Base-by-base conservation (phyloP, 2,888 invertebrate genomes). In the Agrochola circellaris region DNA sequence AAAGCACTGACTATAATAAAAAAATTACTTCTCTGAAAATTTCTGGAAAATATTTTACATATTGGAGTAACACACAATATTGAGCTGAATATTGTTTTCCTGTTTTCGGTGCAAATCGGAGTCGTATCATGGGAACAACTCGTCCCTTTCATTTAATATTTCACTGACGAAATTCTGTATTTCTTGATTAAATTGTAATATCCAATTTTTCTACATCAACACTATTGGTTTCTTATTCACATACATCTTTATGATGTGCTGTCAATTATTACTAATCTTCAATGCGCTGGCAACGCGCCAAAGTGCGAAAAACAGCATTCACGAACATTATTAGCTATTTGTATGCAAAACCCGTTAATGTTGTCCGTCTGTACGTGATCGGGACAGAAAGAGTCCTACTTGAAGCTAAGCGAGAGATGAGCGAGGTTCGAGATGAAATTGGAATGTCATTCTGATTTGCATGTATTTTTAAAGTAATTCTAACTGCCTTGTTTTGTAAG, bases 261-360 rank as follows among this genome's bases (percentile, higher is more conserved):
- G 93, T 92, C 93, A 91, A 92, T 93, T 90, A 91, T 92, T 91
- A 87, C 88, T 89, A 92, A 92, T 92, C 93, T 90, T 89, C 90
- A 89, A 91, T 89, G 89, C 84, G 76, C 86, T 95, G 95, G 95
- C 94, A 73, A 30, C n/a, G 54, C 9, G 93, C 95, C 95, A 95
- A 85, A 88, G 76, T 81, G 86, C 89, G 90, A 90, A 91, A 91
- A 91, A 89, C 90, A 90, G 89, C 88, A 86, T 80, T 80, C 82
- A 48, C 51, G 81, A 82, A 85, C 85, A 85, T 91, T 91, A 90
- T 83, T 87, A 83, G 82, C 89, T 81, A 90, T 94, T 93, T 92
- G 91, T 94, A 94, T 94, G 92, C 93, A 80, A 78, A 80, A 56
- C 65, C 62, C 70, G 88, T 83, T 77, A 77, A 76, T 81, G 56